Evolutionary conservation across 2,888 invertebrate genomes (phyloP), one percentile per base, ranked within the genome.

Genomic region (Drosophila emarginata): DNA sequence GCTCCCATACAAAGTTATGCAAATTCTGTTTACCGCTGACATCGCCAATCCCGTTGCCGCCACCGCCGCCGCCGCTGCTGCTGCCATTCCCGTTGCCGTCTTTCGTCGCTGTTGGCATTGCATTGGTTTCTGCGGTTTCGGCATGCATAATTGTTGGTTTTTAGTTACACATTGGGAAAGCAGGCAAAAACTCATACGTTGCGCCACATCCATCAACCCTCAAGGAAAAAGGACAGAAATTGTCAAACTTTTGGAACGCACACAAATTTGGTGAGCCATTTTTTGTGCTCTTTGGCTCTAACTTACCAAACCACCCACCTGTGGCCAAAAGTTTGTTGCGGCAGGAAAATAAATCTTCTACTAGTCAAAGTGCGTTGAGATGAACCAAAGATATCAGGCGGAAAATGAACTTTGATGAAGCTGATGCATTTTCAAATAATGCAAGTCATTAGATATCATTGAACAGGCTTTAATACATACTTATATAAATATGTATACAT

Each of bases 91-190:
- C 62, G 40, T 63, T 32, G 32, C 56, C 58, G 64, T 68, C 57
- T 73, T 54, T 32, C 36, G 37, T 60, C 21, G 56, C 60, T 50
- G 70, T 50, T 66, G 74, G 60, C 65, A 70, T 70, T 72, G 81
- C 87, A 84, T 74, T 76, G 84, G 82, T 79, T 87, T 73, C 72
- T 84, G 87, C 67, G 87, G 85, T 80, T 78, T 71, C 79, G 79
- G 79, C 84, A 84, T 83, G 84, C 83, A 83, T 84, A 83, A 83
- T 83, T 83, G 87, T 84, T 84, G 87, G 85, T 81, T 84, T 84
- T 80, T 79, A 87, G 84, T 86, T 86, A 79, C 87, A 87, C 74
- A 76, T 80, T 66, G 67, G 67, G 39, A 32, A 65, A 61, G 63
- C 64, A 68, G 40, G 59, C 62, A 18, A 51, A 45, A 45, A 40